Evolutionary conservation across 2,113 vertebrate genomes (phyloP), one percentile per base, ranked within the genome.

Genomic region (Heteronetta atricapilla): DNA sequence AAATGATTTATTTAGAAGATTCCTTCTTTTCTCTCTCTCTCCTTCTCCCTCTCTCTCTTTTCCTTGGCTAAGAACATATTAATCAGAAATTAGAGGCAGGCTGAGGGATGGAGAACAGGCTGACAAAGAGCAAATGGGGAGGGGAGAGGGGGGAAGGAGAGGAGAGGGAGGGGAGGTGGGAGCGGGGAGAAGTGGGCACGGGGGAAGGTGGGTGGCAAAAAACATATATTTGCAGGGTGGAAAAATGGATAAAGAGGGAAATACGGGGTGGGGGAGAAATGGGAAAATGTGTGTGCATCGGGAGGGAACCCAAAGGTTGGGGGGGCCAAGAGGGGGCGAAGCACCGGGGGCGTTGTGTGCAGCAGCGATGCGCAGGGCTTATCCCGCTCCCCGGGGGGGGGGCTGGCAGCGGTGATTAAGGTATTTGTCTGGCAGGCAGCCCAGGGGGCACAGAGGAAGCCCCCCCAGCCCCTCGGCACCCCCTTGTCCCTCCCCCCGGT

Each of bases 1-100:
- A 94, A 95, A 96, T 97, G 97, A 98, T 98, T 98, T 98, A 98
- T 98, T 97, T 97, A 96, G 97, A 98, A 97, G 97, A 97, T 97
- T 92, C 92, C 86, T 94, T 94, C 84, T 96, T 94, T 93, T 96
- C 86, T 95, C 93, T 81, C 52, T 91, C 76, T 82, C 84, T 83
- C 87, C 66, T 46, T 16, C 83, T 38, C 90, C 67, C 19, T 2
- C 82, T 70, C 86, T 70, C 90, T 84, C 86, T 91, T 62, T 97
- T 95, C 91, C 97, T 96, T 92, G 93, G 91, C 96, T 97, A 92
- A 97, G 97, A 97, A 97, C 95, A 95, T 97, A 97, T 97, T 97
- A 95, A 97, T 98, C 97, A 97, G 97, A 97, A 98, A 97, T 97
- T 95, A 97, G 96, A 97, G 94, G 91, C 95, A 95, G 91, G 42